Base-by-base conservation (phyloP, 2,888 invertebrate species). In the Drosophila prolongata region DNA sequence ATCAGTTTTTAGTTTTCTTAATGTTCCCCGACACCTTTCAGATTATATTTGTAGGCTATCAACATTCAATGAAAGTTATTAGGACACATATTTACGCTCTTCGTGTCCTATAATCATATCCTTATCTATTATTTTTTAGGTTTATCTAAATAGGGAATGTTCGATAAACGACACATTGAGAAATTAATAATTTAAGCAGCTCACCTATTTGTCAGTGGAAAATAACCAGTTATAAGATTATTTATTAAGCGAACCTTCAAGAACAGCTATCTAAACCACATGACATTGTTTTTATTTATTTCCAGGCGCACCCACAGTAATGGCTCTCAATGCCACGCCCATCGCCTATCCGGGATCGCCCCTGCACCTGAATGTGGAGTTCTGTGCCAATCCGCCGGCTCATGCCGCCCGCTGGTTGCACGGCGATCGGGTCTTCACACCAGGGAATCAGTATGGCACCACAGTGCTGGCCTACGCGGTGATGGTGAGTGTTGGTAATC, bases 341-440 rank as follows among this genome's bases (percentile, higher is more conserved):
- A 94, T 95, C 30, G 95, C 95, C 16, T 94, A 95, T 82, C 94
- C 94, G 64, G 96, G 96, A 37, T 95, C 95, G 71, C 94, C 95
- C 0, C 91, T 95, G 71, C 94, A 95, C 76, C 92, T 96, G 44
- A 94, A 94, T 43, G 95, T 95, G 78, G 95, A 96, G 90, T 95
- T 95, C 90, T 96, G 96, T 92, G 96, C 96, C 79, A 95, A 96
- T 92, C 96, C 96, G 3, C 93, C 94, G 6, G 92, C 92, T 11
- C 91, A 92, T 80, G 92, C 92, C 16, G 92, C 92, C 11, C 90
- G 92, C 64, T 92, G 92, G 92, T 69, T 92, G 54, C 92, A 92
- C 58, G 92, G 92, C 3, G 92, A 92, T 85, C 91, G 92, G 14
- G 91, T 92, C 46, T 92, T 92, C 59, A 92, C 92, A 53, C 92